Conservation (phyloP, 2,113 vertebrate species). For the Engraulis encrasicolus region DNA sequence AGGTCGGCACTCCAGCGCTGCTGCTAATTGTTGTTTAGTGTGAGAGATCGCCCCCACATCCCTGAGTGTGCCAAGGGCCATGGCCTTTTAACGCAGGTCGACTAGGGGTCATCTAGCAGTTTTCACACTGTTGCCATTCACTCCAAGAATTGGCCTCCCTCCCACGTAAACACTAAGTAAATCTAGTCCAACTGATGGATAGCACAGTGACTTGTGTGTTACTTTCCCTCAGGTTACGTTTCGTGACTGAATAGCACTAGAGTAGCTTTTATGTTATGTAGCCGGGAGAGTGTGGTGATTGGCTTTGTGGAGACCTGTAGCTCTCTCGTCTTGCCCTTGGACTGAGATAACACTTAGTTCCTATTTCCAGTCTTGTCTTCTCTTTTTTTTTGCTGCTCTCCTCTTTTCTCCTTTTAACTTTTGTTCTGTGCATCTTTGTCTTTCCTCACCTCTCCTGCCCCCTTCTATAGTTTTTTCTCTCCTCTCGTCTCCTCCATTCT, state of each 20-base stretch:
- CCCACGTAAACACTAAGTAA: neutral
- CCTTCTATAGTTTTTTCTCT: neutral
- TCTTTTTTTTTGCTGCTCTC: neutral
- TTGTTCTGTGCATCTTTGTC: neutral
- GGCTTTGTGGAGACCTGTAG: neutral
- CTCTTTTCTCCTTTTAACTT: neutral
- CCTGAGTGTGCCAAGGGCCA: neutral
- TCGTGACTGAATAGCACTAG: neutral
- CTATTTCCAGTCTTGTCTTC: too few species aligned
- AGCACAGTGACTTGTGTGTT: neutral
- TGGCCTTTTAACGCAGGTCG: neutral
- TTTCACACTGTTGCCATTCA: neutral
- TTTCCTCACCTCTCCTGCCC: neutral
- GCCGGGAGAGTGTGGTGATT: neutral
- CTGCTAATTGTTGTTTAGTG: conserved; percentile 9
- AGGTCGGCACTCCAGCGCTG: neutral
- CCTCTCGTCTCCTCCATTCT: neutral
- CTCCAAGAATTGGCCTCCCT: neutral
- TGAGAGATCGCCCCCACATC: neutral
- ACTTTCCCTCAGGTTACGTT: neutral
- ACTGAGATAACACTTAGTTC: neutral
- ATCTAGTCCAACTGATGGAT: neutral
- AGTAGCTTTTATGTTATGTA: neutral
- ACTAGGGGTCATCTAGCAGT: neutral
- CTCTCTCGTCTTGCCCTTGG: neutral